Base-by-base conservation (phyloP, 2,113 vertebrate genomes). In the Phylloscopus whistleri region DNA sequence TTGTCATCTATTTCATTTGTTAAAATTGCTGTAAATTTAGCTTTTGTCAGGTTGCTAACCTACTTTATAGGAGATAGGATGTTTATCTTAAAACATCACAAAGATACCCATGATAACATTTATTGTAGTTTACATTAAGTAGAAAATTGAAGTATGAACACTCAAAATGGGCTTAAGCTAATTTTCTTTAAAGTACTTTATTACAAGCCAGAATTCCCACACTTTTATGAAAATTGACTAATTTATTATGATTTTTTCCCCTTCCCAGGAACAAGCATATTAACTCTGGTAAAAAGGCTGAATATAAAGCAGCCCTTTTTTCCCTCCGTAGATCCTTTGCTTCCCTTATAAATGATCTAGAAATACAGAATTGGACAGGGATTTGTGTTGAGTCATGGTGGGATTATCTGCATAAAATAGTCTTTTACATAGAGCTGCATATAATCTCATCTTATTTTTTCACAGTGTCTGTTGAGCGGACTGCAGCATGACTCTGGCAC, bases 381-480 rank as follows among this genome's bases (percentile, higher is more conserved):
- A 63, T 59, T 73, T 87, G 13, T 64, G 19, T 18, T 41, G 33
- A 69, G 35, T 37, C 35, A 33, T 35, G 16, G 35, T 55, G 10
- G 28, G 20, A 43, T 46, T 41, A 4, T 72, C 41, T 67, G 31
- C 39, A 76, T 13, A n/a, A 62, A 43, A 39, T 5, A 23, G 11
- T 22, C 2, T 46, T 89, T 76, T 85, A 48, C 22, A 17, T n/a
- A 17, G 4, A 46, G 7, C 16, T 27, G 33, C 2, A 3, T 51
- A 24, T 33, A 53, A 35, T 51, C 19, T 63, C 2, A 1, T 31
- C 6, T 48, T 21, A 51, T 70, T 72, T 60, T 90, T 70, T 11
- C 49, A 74, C 4, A 11, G 17, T 64, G 10, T 11, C 23, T 5
- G 0, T 27, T 52, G 30, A 64, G 18, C 0, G 0, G 15, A 53